Conservation (phyloP, 2,888 invertebrate genomes). For the Ashinkailepas kermadecensis region DNA sequence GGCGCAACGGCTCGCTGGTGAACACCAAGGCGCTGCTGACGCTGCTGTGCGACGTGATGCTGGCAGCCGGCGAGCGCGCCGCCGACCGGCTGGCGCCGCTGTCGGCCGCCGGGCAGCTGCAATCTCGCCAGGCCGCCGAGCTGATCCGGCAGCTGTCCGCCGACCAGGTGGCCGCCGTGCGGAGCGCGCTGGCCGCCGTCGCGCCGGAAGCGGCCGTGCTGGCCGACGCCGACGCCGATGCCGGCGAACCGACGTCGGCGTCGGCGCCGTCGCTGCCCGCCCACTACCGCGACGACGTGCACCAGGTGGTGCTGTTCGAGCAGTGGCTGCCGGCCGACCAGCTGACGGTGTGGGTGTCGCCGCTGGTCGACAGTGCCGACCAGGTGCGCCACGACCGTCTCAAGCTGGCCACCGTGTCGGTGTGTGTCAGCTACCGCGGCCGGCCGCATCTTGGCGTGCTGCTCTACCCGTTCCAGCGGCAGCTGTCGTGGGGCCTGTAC, state of each 20-base stretch:
- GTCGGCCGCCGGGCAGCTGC: background rate
- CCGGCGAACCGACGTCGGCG: too few relatives aligned
- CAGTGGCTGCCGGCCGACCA: constrained; percentile 13
- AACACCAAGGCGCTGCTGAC: constrained; percentile 18
- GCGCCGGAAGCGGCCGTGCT: background rate
- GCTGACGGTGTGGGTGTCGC: constrained; percentile 4
- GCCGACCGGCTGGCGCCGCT: background rate
- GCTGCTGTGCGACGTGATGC: background rate
- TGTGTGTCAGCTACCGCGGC: background rate
- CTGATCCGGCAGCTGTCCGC: background rate
- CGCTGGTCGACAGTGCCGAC: background rate
- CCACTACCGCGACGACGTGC: background rate
- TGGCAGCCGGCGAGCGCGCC: background rate
- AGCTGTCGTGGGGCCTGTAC: background rate
- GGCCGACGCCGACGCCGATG: background rate
- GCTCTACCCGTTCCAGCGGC: too few relatives aligned
- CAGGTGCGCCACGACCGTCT: background rate
- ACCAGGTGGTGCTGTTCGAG: constrained; percentile 19
- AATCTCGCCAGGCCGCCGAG: background rate
- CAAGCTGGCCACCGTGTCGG: background rate
- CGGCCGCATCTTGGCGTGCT: background rate
- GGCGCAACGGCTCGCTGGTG: background rate
- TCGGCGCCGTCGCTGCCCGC: background rate
- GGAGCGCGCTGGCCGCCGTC: background rate
- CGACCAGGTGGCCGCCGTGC: background rate